Percentiles rank a stretch among this genome's conserved stretches.
Evolutionary conservation across 2,888 invertebrate genomes (phyloP).

Genomic region (Lymantria monacha): DNA sequence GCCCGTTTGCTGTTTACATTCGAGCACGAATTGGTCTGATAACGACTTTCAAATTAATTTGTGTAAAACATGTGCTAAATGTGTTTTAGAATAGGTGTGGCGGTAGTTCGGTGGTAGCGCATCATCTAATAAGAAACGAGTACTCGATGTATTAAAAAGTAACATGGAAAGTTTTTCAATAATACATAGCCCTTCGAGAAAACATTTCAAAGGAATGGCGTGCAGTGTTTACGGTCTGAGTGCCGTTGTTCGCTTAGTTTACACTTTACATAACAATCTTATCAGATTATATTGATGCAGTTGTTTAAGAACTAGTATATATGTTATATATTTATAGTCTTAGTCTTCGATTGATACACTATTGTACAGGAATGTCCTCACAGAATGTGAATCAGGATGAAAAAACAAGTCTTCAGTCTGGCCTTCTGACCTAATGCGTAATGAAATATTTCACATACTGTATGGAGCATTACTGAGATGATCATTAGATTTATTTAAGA

Average conservation of each 20-base stretch:
- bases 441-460: no score
- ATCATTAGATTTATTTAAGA: no score
- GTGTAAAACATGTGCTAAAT: neutral
- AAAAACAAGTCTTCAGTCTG: no score
- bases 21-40: conserved; percentile 47
- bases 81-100: conserved; percentile 4
- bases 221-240: conserved; percentile 65
- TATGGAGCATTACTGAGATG: no score
- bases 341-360: no score
- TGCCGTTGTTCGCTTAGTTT: conserved; percentile 39
- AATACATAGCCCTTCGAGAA: conserved; percentile 76
- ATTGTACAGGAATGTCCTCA: no score
- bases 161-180: conserved; percentile 75
- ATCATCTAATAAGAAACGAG: conserved; percentile 21
- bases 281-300: conserved; percentile 66
- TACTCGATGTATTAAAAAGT: conserved; percentile 47
- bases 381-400: no score
- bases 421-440: no score
- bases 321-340: no score
- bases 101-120: conserved; percentile 19
- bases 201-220: conserved; percentile 72
- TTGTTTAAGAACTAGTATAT: conserved; percentile 32
- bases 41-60: conserved; percentile 44
- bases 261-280: conserved; percentile 61
- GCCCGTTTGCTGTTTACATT: conserved; percentile 66